phyloP scores from a whole-genome alignment of 37 sponge, comb jelly and placozoan genomes.

The Ianthella basta region DNA sequence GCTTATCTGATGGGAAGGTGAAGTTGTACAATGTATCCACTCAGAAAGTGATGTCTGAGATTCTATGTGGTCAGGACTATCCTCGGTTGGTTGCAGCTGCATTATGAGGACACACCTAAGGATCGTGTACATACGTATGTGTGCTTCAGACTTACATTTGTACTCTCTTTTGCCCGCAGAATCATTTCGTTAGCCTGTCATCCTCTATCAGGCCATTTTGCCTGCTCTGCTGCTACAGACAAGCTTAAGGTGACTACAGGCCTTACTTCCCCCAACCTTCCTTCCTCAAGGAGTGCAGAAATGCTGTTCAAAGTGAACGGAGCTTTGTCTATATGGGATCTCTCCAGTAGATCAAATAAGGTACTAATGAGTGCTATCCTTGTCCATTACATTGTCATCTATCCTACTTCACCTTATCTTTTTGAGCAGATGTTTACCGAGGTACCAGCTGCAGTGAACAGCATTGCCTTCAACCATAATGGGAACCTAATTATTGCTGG shows the following conservation, averaged over 20 bases:
- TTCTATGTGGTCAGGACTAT: conserved; percentile 45
- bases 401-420: not conserved
- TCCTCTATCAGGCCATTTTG: conserved; percentile 49
- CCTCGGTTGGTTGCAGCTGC: conserved; percentile 66
- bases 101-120: no score
- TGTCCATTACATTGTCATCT: no score
- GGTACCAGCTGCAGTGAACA: conserved; percentile 64
- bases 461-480: conserved; percentile 93
- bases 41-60: conserved; percentile 36
- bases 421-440: conserved; percentile 7
- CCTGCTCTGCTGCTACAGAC: conserved; percentile 54
- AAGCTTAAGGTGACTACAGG: conserved; percentile 17
- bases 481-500: conserved; percentile 92
- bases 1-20: conserved; percentile 46
- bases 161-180: conserved; percentile 14
- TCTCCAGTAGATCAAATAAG: not conserved
- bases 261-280: conserved; percentile 59
- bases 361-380: not conserved
- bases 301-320: not conserved
- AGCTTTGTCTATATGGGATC: conserved; percentile 1
- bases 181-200: conserved; percentile 59
- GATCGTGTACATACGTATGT: no score
- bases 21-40: conserved; percentile 53
- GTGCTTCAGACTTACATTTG: not conserved
- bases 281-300: conserved; percentile 35